A percentile compares a stretch with the other conserved stretches of the same genome.
phyloP scores from a whole-genome alignment of 2,113 vertebrate genomes.

The Stercorarius parasiticus region DNA sequence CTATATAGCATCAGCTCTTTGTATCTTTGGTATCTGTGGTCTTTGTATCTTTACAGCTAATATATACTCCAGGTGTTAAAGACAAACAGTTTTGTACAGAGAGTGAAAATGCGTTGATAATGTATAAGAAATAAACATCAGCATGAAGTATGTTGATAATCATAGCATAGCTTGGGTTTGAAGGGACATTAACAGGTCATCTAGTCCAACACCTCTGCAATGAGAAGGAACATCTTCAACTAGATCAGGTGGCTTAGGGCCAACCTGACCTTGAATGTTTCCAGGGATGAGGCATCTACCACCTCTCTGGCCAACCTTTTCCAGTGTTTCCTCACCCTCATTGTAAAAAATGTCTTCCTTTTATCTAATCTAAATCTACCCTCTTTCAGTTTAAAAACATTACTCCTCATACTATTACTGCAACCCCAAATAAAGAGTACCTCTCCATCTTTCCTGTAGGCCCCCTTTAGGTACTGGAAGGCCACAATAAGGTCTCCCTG shows the following conservation, averaged over 20 bases:
- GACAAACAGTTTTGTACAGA: background rate
- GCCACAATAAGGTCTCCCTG: no score
- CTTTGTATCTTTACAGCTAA: background rate
- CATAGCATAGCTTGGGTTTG: background rate
- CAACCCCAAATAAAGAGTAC: no score
- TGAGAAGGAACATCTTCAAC: background rate
- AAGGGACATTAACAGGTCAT: background rate
- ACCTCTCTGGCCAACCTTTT: no score
- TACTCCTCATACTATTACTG: background rate
- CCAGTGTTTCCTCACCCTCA: no score
- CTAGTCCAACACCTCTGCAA: background rate
- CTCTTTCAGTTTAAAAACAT: background rate
- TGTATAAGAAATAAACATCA: background rate
- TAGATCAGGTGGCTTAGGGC: background rate
- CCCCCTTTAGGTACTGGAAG: background rate
- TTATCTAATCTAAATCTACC: background rate
- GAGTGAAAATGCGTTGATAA: background rate
- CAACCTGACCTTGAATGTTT: background rate
- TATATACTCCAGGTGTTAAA: background rate
- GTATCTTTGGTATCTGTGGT: background rate
- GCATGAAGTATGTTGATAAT: background rate
- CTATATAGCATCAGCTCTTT: background rate
- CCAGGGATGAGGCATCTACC: no score
- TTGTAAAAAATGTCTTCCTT: no score
- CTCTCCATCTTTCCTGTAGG: background rate